phyloP scores from a whole-genome alignment of 2,888 invertebrate genomes.

The Petrophora chlorosata region DNA sequence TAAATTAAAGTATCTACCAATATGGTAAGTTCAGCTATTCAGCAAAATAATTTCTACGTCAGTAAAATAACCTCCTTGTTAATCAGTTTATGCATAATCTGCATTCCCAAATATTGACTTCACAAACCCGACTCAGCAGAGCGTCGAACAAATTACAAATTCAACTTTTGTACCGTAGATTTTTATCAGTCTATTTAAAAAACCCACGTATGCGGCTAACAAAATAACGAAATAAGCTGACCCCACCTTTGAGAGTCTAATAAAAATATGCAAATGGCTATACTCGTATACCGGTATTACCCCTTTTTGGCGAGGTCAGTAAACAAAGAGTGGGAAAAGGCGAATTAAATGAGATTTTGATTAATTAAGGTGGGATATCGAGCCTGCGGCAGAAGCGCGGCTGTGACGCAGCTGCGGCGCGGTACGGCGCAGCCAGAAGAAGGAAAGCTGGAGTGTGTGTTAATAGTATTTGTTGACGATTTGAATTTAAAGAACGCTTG shows the following conservation, averaged over 20 bases:
- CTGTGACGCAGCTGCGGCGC: too few relatives aligned
- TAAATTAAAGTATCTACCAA: too few relatives aligned
- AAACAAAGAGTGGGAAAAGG: constrained; percentile 32
- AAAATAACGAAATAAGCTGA: constrained; percentile 21
- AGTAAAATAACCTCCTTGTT: too few relatives aligned
- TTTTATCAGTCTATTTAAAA: constrained; percentile 24
- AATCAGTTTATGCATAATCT: neutral
- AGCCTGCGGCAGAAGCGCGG: too few relatives aligned
- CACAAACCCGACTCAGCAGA: constrained; percentile 6
- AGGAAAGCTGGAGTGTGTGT: constrained; percentile 11
- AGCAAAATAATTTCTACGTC: too few relatives aligned
- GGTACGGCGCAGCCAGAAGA: constrained; percentile 5
- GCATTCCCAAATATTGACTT: neutral
- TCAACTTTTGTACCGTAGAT: constrained; percentile 10
- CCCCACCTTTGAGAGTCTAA: constrained; percentile 29
- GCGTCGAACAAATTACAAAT: constrained; percentile 1
- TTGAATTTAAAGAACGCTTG: constrained; percentile 1
- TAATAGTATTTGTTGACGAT: constrained; percentile 10
- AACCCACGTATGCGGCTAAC: constrained; percentile 13
- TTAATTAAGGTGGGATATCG: constrained; percentile 34
- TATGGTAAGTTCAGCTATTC: too few relatives aligned
- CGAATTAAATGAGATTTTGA: constrained; percentile 36
- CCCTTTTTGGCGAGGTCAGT: constrained; percentile 28
- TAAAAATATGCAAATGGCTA: constrained; percentile 37
- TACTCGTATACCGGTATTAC: too few relatives aligned